A percentile compares a stretch with the other conserved stretches of the same genome.
Evolutionary conservation across 2,797 vertebrate species (phyloP).

Genomic region (Mallotus villosus): DNA sequence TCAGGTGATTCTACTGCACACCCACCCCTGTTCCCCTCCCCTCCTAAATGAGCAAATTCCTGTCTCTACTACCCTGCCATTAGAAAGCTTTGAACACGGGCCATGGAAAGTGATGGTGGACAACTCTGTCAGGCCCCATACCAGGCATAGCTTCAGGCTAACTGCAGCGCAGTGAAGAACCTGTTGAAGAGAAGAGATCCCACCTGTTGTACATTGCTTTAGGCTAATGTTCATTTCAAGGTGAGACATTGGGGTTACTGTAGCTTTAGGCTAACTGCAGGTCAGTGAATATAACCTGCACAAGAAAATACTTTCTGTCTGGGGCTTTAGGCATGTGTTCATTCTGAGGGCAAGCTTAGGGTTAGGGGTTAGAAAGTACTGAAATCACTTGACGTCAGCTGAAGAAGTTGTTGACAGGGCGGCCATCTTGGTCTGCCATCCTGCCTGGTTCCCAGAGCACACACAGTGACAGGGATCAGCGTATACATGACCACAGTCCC

Average conservation of each 20-base stretch:
- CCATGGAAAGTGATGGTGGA: slow-evolving; percentile 33
- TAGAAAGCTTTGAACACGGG: slow-evolving; percentile 15
- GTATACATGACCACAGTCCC: slow-evolving; percentile 19
- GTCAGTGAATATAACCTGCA: too few relatives aligned
- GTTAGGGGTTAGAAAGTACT: too few relatives aligned
- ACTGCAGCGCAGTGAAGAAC: neutral
- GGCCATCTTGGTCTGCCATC: neutral
- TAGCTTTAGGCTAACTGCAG: too few relatives aligned
- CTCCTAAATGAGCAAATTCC: slow-evolving; percentile 66
- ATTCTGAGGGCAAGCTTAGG: too few relatives aligned
- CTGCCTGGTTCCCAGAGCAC: neutral
- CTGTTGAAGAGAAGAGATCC: neutral
- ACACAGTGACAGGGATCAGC: neutral
- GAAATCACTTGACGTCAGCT: too few relatives aligned
- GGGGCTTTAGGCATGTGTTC: too few relatives aligned
- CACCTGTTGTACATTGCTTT: too few relatives aligned
- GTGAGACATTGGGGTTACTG: too few relatives aligned
- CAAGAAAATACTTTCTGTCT: too few relatives aligned
- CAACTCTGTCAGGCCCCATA: slow-evolving; percentile 20
- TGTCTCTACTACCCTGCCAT: slow-evolving; percentile 52
- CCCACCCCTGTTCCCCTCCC: slow-evolving; percentile 20
- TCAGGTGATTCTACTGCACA: slow-evolving; percentile 47
- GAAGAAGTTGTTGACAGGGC: neutral
- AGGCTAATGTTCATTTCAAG: too few relatives aligned
- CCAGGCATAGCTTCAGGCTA: neutral